These are phyloP conservation scores for Cordilura impudica DNA, from an alignment of 2,888 invertebrate species.

Conservation along the genomic window DNA sequence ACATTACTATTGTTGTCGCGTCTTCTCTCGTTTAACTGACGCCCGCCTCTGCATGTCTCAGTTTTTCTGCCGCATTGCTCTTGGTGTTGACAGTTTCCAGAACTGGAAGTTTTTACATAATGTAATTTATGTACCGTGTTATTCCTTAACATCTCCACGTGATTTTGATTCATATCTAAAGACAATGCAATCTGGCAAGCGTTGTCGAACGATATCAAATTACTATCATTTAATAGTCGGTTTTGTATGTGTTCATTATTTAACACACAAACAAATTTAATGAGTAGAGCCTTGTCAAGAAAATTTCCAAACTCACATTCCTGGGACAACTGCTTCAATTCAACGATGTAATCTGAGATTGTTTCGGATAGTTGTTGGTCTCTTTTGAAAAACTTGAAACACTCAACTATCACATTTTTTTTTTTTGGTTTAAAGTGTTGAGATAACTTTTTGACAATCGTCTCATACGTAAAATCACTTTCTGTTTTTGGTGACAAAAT, in stretches of 20 bases:
- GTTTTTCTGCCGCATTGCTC: not conserved
- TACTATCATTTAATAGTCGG: not conserved
- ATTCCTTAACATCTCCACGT: not conserved
- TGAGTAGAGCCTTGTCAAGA: not conserved
- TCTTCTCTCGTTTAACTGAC: not conserved
- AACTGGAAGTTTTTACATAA: not conserved
- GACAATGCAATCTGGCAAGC: slow-evolving; percentile 14
- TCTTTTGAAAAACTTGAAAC: slow-evolving; percentile 33
- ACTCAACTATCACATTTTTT: slow-evolving; percentile 37
- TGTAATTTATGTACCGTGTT: not conserved
- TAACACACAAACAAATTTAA: slow-evolving; percentile 20
- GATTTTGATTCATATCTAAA: not conserved
- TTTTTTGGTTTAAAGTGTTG: slow-evolving; percentile 30
- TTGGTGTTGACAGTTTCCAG: not conserved
- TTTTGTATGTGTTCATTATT: not conserved
- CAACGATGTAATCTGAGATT: slow-evolving; percentile 29
- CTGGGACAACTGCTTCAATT: too few relatives aligned
- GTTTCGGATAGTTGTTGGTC: slow-evolving; percentile 21
- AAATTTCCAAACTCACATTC: slow-evolving; percentile 21
- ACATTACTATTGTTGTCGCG: not conserved
- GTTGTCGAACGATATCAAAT: slow-evolving; percentile 1
- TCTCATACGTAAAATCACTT: slow-evolving; percentile 9
- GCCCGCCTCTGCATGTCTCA: not conserved
- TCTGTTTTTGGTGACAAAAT: slow-evolving; percentile 34
- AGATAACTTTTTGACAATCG: slow-evolving; percentile 6